Evolutionary conservation across 2,888 invertebrate genomes (phyloP).

Genomic region (Lochmaea crataegi): DNA sequence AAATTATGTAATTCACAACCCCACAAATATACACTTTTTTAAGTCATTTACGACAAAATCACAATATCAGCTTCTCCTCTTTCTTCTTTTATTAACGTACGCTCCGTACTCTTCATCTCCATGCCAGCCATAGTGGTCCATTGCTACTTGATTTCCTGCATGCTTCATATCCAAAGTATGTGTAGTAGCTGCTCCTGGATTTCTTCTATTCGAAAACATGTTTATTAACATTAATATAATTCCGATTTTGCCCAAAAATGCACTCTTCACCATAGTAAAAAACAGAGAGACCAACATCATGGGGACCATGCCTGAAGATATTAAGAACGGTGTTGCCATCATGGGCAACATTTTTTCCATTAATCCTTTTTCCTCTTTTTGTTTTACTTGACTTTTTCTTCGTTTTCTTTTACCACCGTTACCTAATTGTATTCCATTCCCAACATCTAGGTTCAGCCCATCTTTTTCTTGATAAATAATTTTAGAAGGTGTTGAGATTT

Average conservation of each 20-base stretch:
- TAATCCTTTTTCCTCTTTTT: slow-evolving; percentile 68
- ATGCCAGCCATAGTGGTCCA: slow-evolving; percentile 70
- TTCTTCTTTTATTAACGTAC: slow-evolving; percentile 64
- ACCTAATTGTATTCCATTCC: slow-evolving; percentile 4
- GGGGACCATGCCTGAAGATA: slow-evolving; percentile 78
- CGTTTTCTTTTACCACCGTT: slow-evolving; percentile 23
- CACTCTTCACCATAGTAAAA: slow-evolving; percentile 74
- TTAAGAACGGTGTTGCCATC: slow-evolving; percentile 77
- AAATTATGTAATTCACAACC: too few relatives aligned
- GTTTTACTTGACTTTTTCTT: slow-evolving; percentile 54
- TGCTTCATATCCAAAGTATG: slow-evolving; percentile 45
- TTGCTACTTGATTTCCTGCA: slow-evolving; percentile 44
- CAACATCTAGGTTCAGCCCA: not conserved
- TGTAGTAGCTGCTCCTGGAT: slow-evolving; percentile 55
- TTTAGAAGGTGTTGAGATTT: not conserved
- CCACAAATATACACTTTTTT: too few relatives aligned
- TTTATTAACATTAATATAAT: slow-evolving; percentile 75
- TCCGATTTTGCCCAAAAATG: slow-evolving; percentile 79
- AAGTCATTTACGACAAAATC: not conserved
- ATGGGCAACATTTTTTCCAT: slow-evolving; percentile 73
- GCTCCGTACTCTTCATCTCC: slow-evolving; percentile 70
- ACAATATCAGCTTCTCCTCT: not conserved
- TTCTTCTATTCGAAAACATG: slow-evolving; percentile 64
- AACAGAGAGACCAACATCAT: slow-evolving; percentile 77
- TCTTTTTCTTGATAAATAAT: not conserved